Percentiles rank a stretch among this genome's conserved stretches.
These are phyloP conservation scores for Notarius lentiginosus DNA, from an alignment of 2,113 vertebrate genomes.

Conservation along the genomic window DNA sequence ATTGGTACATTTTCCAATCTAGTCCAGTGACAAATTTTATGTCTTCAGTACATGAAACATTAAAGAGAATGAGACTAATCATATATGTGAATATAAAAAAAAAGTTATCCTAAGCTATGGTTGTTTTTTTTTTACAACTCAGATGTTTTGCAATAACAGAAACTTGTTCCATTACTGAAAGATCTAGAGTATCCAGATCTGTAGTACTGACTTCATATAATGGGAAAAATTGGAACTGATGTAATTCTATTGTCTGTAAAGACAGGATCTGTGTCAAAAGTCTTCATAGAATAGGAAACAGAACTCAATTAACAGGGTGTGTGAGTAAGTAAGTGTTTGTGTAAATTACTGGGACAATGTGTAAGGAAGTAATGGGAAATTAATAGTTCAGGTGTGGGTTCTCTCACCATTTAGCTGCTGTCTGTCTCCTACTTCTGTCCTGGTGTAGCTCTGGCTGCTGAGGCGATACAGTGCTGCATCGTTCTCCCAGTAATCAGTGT, in stretches of 20 bases:
- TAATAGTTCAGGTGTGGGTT: neutral
- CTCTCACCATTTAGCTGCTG: constrained; percentile 84
- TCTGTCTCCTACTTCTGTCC: constrained; percentile 85
- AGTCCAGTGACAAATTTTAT: neutral
- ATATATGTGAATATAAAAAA: neutral
- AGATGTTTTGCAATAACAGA: neutral
- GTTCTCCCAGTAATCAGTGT: constrained; percentile 93
- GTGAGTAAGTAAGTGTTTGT: neutral
- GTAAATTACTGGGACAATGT: no score
- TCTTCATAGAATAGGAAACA: no score
- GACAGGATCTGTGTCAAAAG: neutral
- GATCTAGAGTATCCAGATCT: neutral
- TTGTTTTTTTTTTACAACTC: neutral
- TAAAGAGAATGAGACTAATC: neutral
- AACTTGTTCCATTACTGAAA: neutral
- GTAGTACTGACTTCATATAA: neutral
- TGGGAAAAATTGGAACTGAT: neutral
- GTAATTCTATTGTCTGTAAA: neutral
- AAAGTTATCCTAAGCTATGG: neutral
- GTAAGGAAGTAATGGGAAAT: neutral
- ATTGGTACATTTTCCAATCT: neutral
- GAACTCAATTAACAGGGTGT: neutral
- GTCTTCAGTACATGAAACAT: neutral
- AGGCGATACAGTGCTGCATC: constrained; percentile 86
- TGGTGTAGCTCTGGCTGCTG: constrained; percentile 77